A percentile compares a stretch with the other conserved stretches of the same genome.
Conservation (phyloP, 1,140 invertebrate species). For the Aphaenogaster rudis region DNA sequence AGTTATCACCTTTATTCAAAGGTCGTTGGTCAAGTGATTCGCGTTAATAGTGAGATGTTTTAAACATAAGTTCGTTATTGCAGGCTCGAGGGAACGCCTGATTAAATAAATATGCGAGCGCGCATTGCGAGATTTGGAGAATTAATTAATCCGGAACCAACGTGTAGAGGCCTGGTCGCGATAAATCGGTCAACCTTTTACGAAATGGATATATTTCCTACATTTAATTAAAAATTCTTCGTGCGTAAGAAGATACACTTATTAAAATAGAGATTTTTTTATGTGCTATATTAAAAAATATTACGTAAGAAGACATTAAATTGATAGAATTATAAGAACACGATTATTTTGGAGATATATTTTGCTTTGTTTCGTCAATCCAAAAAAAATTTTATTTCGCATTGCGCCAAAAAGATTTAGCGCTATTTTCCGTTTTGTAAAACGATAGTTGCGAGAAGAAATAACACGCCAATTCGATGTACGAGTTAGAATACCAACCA, state of each 20-base stretch:
- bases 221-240: neutral
- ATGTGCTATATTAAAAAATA: neutral
- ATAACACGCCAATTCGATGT: neutral
- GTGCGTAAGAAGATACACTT: neutral
- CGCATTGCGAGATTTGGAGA: conserved; percentile 10
- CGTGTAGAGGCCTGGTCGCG: neutral
- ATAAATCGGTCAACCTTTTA: conserved; percentile 30
- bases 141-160: conserved; percentile 3
- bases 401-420: neutral
- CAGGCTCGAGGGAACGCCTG: neutral
- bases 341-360: neutral
- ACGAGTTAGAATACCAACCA: no score
- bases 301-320: neutral
- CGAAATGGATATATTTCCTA: neutral
- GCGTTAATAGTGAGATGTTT: conserved; percentile 16
- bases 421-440: neutral
- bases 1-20: conserved; percentile 39
- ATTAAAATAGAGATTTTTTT: neutral
- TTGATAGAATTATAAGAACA: neutral
- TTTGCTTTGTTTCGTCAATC: neutral
- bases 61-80: conserved; percentile 34
- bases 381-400: neutral
- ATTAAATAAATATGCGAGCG: conserved; percentile 27
- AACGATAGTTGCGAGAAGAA: neutral
- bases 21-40: conserved; percentile 26